Percentiles rank a stretch among this genome's conserved stretches.
Conservation (phyloP, 2,113 vertebrate species). For the Semnornis frantzii region DNA sequence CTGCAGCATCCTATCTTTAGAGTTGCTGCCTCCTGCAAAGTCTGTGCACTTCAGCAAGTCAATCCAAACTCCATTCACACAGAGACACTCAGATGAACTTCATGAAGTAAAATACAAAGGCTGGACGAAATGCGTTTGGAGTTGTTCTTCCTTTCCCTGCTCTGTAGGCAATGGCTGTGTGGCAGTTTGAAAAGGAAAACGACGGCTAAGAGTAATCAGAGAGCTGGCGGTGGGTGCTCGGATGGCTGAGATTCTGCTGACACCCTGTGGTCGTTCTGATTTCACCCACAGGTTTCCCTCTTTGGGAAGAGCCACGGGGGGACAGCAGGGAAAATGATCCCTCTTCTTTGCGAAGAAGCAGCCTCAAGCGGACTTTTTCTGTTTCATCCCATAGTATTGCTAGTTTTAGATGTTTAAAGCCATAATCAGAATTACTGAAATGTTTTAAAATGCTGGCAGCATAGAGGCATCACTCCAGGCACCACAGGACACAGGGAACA, state of each 20-base stretch:
- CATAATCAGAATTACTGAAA: neutral
- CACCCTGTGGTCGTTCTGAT: constrained; percentile 18
- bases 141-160: neutral
- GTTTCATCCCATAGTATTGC: neutral
- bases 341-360: neutral
- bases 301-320: fast-evolving
- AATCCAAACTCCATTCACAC: neutral
- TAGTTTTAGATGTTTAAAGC: neutral
- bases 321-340: fast-evolving
- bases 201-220: fast-evolving
- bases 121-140: neutral
- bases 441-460: neutral
- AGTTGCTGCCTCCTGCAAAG: neutral
- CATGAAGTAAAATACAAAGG: neutral
- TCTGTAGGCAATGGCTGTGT: neutral
- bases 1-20: neutral
- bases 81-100: neutral
- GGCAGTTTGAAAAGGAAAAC: neutral
- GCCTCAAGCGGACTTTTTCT: neutral
- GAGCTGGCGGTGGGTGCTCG: neutral
- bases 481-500: neutral
- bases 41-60: neutral
- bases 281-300: neutral
- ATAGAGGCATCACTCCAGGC: neutral
- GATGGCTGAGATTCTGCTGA: constrained; percentile 37